These are phyloP conservation scores for Rhagologus leucostigma DNA, from an alignment of 2,113 vertebrate genomes.

Conservation along the genomic window DNA sequence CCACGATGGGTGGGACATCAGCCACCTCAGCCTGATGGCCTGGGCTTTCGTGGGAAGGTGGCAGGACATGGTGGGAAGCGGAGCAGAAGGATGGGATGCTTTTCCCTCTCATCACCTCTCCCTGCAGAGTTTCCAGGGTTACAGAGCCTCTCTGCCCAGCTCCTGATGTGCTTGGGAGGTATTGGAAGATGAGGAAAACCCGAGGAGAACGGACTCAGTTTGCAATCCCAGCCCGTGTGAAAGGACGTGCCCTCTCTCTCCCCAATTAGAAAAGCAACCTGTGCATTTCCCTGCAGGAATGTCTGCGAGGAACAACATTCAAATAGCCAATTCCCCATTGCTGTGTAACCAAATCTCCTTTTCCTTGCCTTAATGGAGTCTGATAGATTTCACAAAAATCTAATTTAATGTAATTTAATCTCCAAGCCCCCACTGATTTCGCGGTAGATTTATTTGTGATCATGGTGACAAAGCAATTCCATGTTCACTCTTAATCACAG, in stretches of 20 bases:
- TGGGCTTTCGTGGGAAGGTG: slow-evolving; percentile 5
- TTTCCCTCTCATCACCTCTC: not conserved
- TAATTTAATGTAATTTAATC: slow-evolving; percentile 44
- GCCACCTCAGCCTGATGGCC: slow-evolving; percentile 48
- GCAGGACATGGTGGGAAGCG: slow-evolving; percentile 2
- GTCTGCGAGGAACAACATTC: not conserved
- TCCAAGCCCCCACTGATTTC: not conserved
- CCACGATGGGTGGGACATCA: not conserved
- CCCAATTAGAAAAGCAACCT: not conserved
- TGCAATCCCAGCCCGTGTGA: not conserved
- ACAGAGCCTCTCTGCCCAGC: no score
- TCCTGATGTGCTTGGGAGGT: not conserved
- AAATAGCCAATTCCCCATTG: not conserved
- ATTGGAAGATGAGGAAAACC: not conserved
- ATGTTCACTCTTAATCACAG: not conserved
- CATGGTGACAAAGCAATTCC: not conserved
- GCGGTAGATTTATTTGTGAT: slow-evolving; percentile 1
- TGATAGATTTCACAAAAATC: slow-evolving; percentile 21
- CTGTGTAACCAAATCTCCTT: not conserved
- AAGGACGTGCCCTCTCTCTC: not conserved
- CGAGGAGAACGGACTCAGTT: not conserved
- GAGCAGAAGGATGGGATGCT: not conserved
- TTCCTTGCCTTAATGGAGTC: not conserved
- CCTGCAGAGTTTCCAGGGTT: accelerated
- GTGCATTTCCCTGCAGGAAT: not conserved